phyloP scores from a whole-genome alignment of 2,797 vertebrate genomes.

The Peromyscus attwateri region DNA sequence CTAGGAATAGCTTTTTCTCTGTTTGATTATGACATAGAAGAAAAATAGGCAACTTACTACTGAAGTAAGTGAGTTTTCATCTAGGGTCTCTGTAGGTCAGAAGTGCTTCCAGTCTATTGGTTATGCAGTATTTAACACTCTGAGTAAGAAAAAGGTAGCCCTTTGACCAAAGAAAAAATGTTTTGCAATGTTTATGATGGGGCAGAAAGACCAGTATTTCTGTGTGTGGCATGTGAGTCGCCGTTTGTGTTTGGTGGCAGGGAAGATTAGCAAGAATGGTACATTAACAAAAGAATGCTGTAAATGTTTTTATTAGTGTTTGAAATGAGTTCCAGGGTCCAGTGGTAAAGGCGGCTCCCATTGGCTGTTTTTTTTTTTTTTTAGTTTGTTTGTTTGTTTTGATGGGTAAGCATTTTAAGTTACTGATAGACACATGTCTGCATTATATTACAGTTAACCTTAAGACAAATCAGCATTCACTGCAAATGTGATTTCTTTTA shows the following conservation, averaged over 20 bases:
- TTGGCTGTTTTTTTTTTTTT: neutral
- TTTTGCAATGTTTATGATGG: conserved; percentile 76
- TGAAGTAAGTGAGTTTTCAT: conserved; percentile 78
- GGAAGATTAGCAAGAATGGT: neutral
- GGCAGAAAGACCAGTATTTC: neutral
- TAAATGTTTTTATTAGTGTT: conserved; percentile 32
- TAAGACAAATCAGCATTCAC: neutral
- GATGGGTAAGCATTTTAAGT: conserved; percentile 8
- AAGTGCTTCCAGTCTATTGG: conserved; percentile 66
- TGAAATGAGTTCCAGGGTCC: conserved; percentile 41
- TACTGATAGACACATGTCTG: neutral
- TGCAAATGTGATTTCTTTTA: neutral
- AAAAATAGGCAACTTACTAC: conserved; percentile 48
- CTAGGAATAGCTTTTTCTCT: neutral
- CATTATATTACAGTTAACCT: neutral
- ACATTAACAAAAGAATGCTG: conserved; percentile 38
- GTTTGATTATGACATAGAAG: neutral
- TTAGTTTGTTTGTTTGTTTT: too few relatives aligned
- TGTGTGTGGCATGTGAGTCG: neutral
- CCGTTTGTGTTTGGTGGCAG: neutral
- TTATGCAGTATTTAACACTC: conserved; percentile 74
- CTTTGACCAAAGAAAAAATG: conserved; percentile 74
- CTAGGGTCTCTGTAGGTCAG: conserved; percentile 57
- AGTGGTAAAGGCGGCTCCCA: neutral
- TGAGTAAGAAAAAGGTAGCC: conserved; percentile 76